Evolutionary conservation across 1,140 invertebrate species (phyloP).

Genomic region (Pemphigus obesinymphae): DNA sequence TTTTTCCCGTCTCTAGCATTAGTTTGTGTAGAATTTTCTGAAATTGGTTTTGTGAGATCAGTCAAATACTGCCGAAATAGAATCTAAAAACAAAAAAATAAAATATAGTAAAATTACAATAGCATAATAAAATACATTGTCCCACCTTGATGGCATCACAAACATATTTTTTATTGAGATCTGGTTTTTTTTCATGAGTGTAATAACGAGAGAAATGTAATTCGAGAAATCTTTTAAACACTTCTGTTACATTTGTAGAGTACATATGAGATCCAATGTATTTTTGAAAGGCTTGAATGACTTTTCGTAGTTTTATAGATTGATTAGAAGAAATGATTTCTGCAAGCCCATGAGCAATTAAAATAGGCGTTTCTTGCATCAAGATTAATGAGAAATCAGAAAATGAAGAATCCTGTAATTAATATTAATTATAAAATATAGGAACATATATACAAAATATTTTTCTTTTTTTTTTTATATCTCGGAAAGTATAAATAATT

Average conservation of each 20-base stretch:
- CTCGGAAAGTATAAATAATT: too few species aligned
- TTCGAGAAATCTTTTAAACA: slow-evolving; percentile 16
- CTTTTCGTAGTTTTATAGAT: slow-evolving; percentile 18
- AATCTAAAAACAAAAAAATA: slow-evolving; percentile 9
- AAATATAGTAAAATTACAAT: not conserved
- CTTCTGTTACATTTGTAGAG: slow-evolving; percentile 15
- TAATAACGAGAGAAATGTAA: slow-evolving; percentile 27
- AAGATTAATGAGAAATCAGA: slow-evolving; percentile 21
- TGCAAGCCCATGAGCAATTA: slow-evolving; percentile 24
- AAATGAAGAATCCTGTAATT: slow-evolving; percentile 26
- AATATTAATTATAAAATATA: not conserved
- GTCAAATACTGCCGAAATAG: slow-evolving; percentile 25
- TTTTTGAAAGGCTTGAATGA: slow-evolving; percentile 37
- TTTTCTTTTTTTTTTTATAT: too few species aligned
- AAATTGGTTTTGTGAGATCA: slow-evolving; percentile 31
- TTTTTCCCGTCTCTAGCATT: slow-evolving; percentile 12
- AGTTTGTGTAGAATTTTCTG: slow-evolving; percentile 4
- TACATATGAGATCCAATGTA: slow-evolving; percentile 37
- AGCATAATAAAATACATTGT: not conserved
- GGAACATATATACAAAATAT: not conserved
- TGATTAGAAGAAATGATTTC: slow-evolving; percentile 26
- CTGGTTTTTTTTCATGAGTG: slow-evolving; percentile 15
- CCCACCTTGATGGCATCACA: slow-evolving; percentile 27
- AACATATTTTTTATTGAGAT: slow-evolving; percentile 28
- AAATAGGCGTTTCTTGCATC: slow-evolving; percentile 34